Base-by-base conservation (phyloP, 2,797 vertebrate genomes). In the Periophthalmus magnuspinnatus region DNA sequence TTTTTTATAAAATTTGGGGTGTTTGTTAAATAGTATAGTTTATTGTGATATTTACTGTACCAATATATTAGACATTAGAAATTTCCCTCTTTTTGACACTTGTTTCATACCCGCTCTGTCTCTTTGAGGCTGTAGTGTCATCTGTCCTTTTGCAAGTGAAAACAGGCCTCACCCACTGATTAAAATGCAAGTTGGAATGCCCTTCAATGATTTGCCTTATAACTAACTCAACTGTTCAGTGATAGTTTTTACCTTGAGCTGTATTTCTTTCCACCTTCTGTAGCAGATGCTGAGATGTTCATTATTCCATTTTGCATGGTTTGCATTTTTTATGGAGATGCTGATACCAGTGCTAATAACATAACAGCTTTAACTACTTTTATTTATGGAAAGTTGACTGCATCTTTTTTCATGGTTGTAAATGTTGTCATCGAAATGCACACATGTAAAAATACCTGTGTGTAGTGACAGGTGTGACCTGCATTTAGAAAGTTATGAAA, bases 101-200 rank as follows among this genome's bases (percentile, higher is more conserved):
- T 52, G 48, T n/a, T 52, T 52, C 41, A 45, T 45, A 16, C 13
- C 13, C 5, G 41, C 13, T 45, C 14, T 45, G 41, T 57, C 56
- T 9, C 32, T 19, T n/a, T 60, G 19, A 10, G 19, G 19, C 16
- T 19, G 16, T 34, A 56, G 9, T 32, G 55, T 36, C 33, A 34
- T 34, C 60, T 60, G 14, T 17, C 9, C 3, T 60, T 59, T n/a
- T n/a, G 58, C 33, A 60, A 60, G 58, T 60, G 17, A 60, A 60
- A 36, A 60, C 58, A 5, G 33, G 8, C 17, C 19, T 16, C 9
- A 17, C 16, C 19, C 9, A 21, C 32, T 60, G 16, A 9, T 36
- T 19, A 8, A n/a, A 60, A n/a, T 19, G 33, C 13, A 22, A 16
- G 56, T 58, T 33, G 6, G 28, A 7, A 32, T 19, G 28, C 4